Percentiles rank a stretch among this genome's conserved stretches.
Conservation (phyloP, 2,888 invertebrate species). For the Ditylenchus weischeri region DNA sequence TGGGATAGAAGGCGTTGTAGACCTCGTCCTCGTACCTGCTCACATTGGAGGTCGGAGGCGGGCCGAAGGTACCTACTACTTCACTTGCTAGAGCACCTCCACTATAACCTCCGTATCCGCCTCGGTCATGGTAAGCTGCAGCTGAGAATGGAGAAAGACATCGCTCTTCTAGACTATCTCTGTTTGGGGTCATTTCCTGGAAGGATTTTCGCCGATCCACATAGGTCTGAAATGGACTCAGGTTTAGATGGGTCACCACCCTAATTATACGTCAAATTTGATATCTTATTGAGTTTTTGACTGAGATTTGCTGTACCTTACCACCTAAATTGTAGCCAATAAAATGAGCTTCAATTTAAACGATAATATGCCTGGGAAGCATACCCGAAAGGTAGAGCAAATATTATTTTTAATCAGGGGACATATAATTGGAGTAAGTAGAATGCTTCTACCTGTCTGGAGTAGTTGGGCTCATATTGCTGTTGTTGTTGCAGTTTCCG, state of each 20-base stretch:
- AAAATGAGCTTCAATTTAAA: background rate
- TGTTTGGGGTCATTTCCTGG: slow-evolving; percentile 34
- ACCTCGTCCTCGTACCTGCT: slow-evolving; percentile 28
- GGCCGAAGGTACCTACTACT: background rate
- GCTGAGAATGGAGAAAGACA: slow-evolving; percentile 1
- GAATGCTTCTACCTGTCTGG: slow-evolving; percentile 16
- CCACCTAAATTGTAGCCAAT: background rate
- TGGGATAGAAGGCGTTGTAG: slow-evolving; percentile 28
- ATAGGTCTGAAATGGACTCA: slow-evolving; percentile 18
- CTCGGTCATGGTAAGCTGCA: background rate
- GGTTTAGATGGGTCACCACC: no score
- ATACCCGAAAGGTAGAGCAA: no score
- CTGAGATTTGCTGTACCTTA: no score
- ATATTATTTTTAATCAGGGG: no score
- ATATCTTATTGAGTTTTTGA: no score
- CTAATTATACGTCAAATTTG: no score
- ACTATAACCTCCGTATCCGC: background rate
- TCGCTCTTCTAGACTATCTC: background rate
- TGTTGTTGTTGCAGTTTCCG: slow-evolving; percentile 21
- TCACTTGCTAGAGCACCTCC: slow-evolving; percentile 2
- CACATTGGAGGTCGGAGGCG: background rate
- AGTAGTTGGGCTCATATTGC: slow-evolving; percentile 22
- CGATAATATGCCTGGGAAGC: no score
- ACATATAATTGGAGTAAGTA: slow-evolving; percentile 18
- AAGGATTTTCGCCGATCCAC: slow-evolving; percentile 40